Conservation (phyloP, 2,888 invertebrate species). For the Drosophila quasianomalipes region DNA sequence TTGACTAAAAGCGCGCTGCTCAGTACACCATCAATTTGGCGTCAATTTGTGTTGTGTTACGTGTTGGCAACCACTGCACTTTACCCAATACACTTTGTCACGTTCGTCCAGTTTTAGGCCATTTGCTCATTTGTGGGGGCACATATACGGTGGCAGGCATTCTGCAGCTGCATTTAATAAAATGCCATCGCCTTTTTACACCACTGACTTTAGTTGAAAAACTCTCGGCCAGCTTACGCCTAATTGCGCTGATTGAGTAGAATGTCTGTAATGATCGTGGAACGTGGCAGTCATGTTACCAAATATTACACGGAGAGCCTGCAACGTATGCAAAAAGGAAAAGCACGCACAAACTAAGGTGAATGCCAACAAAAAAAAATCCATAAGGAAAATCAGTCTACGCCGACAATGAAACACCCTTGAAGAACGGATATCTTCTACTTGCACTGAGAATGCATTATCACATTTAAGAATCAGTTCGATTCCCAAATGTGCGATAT, state of each 20-base stretch:
- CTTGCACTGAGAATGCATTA: background rate
- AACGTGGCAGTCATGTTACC: slow-evolving; percentile 33
- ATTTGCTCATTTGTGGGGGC: slow-evolving; percentile 28
- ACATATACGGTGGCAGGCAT: slow-evolving; percentile 10
- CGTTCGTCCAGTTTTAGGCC: slow-evolving; percentile 46
- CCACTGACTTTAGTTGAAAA: slow-evolving; percentile 23
- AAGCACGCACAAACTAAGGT: slow-evolving; percentile 22
- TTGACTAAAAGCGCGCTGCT: slow-evolving; percentile 32
- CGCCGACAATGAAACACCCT: background rate
- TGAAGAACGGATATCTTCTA: no score
- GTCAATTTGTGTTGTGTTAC: slow-evolving; percentile 42
- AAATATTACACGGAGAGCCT: slow-evolving; percentile 24
- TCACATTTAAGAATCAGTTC: background rate
- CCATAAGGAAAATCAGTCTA: background rate
- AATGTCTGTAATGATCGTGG: slow-evolving; percentile 35
- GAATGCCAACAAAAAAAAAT: slow-evolving; percentile 5
- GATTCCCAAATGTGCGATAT: background rate
- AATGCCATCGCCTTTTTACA: slow-evolving; percentile 37
- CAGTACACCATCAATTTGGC: slow-evolving; percentile 22
- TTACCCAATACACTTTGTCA: slow-evolving; percentile 51
- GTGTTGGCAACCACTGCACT: slow-evolving; percentile 45
- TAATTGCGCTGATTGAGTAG: slow-evolving; percentile 40
- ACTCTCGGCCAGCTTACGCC: slow-evolving; percentile 5
- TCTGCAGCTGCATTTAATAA: slow-evolving; percentile 49
- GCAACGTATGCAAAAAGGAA: background rate